Evolutionary conservation across 1,140 invertebrate genomes (phyloP), one percentile per base, ranked within the genome.

Genomic region (Vollenhovia emeryi): DNA sequence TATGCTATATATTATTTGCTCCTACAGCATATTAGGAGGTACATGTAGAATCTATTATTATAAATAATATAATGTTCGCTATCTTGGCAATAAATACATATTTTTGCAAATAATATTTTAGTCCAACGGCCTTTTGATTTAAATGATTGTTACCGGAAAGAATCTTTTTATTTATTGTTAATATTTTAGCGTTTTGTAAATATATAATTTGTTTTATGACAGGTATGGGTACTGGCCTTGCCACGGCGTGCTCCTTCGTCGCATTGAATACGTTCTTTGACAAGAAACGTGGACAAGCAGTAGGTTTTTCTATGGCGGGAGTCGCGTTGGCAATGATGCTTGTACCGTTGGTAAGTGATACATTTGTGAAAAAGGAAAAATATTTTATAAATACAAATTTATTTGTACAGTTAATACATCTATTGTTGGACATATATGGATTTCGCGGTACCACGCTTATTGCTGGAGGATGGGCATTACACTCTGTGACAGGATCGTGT

Each of bases 11-110:
- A 97, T 97, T 62, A 92, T 97, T 45, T 95, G 95, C 66, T 97
- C 97, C 3, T 97, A 97, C 93, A 97, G 97, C 96, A 96, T 97
- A 93, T 95, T 97, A 86, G 97, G 96, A 94, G 97, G 97, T 97
- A 92, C 5, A n/a, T 21, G 11, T 52, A 40, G 8, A 78, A 83
- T 27, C 21, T 36, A 36, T 24, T 36, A 59, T 74, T 45, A 57
- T 15, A 69, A 60, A 64, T 64, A 8, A 36, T 45, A 50, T 43
- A 40, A 30, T 45, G n/a, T 78, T 84, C 13, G 13, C 6, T 5
- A 3, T 18, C 9, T 6, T 21, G 4, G 8, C 60, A 76, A 40
- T 21, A 75, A 62, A 27, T 8, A 3, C 45, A 33, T 24, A 6
- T 30, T 15, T 45, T 27, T 48, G 43, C 69, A 62, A 64, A 40